Evolutionary conservation across 2,113 vertebrate species (phyloP), one percentile per base, ranked within the genome.

Genomic region (Poeciliopsis turrubarensis): DNA sequence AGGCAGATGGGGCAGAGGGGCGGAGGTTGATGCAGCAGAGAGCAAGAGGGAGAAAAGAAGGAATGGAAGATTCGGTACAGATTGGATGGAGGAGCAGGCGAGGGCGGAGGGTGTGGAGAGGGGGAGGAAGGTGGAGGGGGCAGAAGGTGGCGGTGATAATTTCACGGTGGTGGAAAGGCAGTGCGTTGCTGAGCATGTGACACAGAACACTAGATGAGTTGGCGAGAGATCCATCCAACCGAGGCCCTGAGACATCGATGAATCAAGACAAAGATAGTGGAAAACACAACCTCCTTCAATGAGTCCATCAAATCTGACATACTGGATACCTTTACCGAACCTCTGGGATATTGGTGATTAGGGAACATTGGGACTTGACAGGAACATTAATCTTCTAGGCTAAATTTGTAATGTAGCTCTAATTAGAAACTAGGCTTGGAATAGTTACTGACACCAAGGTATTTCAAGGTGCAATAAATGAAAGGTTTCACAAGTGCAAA

Each of bases 1-100:
- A 92, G 91, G 91, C 87, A 93, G 91, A 93, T 92, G 88, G 86
- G 91, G 87, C 87, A 92, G 91, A 94, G 91, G 91, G 93, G 93
- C 86, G 92, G 93, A 92, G 93, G 93, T 91, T 91, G 89, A 89
- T 92, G 92, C 90, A 77, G 91, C 85, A 89, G 72, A 82, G 85
- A 90, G 81, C 87, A 75, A 70, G 67, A 72, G 39, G 71, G 77
- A 27, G 74, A 82, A 73, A 75, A 80, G 78, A 81, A 75, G 78
- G 85, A 63, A 75, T 67, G 75, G 71, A 88, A 86, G 80, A 86
- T 84, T 89, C 87, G 68, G 68, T 82, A 75, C 82, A 83, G 85
- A 84, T 74, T 77, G 83, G 79, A 82, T 41, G 65, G 79, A 61
- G 67, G 73, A 84, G 70, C 29, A 14, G 32, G 64, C 27, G 26